Evolutionary conservation across 2,797 vertebrate genomes (phyloP), one percentile per base, ranked within the genome.

Genomic region (Buceros bicornis): DNA sequence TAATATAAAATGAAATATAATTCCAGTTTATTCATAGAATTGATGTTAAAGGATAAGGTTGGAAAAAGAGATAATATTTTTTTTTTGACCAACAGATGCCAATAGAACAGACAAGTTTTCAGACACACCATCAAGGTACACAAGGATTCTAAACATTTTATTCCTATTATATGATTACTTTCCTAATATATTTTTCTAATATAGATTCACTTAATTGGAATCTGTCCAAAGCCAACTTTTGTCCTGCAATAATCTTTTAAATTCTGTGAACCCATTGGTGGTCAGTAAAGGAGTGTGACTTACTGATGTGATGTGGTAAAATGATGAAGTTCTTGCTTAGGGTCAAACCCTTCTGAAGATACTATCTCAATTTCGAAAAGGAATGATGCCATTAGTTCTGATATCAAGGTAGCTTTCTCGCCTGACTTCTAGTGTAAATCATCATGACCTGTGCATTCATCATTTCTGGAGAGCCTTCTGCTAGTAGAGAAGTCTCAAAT

Each of bases 341-440:
- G 57, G 62, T 89, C 76, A 87, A 94, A 66, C 20, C 17, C 43
- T 88, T 89, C 66, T 82, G 80, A 76, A 94, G 93, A 96, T 91
- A 85, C 58, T 31, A 83, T 96, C 94, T 95, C 83, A 86, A 14
- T 95, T 85, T 91, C 83, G 64, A 66, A 82, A 94, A 90, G 64
- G 58, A 94, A 96, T 56, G 61, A 91, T 93, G 62, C 50, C 67
- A 90, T 96, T 96, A 92, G 65, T 95, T 96, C 72, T 88, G 64
- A 69, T 78, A 37, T 50, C 89, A 67, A 72, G 64, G 81, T 53
- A 90, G 71, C 37, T 94, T 94, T 77, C 89, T 95, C 54, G 50
- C 28, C 79, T 91, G 91, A 62, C 57, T 87, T 66, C 12, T 45
- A 24, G 82, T 76, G 81, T 94, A 97, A 97, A 96, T 97, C 95